Evolutionary conservation across 2,113 vertebrate species (phyloP), one percentile per base, ranked within the genome.

Genomic region (Cinclus mexicanus): DNA sequence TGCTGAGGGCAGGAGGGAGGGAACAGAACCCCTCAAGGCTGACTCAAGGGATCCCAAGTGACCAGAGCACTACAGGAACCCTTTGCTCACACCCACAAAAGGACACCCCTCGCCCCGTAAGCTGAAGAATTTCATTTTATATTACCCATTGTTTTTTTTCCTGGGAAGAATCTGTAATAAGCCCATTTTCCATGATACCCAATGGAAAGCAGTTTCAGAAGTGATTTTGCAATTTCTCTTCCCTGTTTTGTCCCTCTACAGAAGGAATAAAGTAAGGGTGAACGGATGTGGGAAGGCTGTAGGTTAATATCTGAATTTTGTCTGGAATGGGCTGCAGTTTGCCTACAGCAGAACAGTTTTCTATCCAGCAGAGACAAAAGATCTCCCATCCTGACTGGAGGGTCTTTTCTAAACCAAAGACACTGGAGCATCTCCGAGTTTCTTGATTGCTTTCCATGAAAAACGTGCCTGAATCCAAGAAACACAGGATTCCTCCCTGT

Each of bases 1-100:
- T 76, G 84, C 87, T 39, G 47, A n/a, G 42, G 77, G 85, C 93
- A 96, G 74, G 35, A 71, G 84, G 87, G 87, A 89, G 35, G 77
- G 84, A 84, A 94, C 80, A 93, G 70, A 72, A 96, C 61, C 87
- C 92, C 74, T 65, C 85, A 5, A 76, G 81, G 44, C 82, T 94
- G 85, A 90, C 89, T 96, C 95, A 89, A 63, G 92, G 95, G 86
- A 90, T 72, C 91, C 65, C 52, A 93, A 41, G 92, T 72, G 92
- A 83, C 44, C 92, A 87, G 56, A 89, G 74, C 74, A 33, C 76
- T 57, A 24, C 72, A 95, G 87, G 97, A 95, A 96, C 56, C 95
- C 82, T 97, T 42, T 83, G 90, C 83, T 96, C 92, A 82, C 84
- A 83, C 76, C 75, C 59, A 87, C 85, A 90, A 94, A 91, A 89